Evolutionary conservation across 2,113 vertebrate genomes (phyloP).

Genomic region (Chascanopsetta lugubris): DNA sequence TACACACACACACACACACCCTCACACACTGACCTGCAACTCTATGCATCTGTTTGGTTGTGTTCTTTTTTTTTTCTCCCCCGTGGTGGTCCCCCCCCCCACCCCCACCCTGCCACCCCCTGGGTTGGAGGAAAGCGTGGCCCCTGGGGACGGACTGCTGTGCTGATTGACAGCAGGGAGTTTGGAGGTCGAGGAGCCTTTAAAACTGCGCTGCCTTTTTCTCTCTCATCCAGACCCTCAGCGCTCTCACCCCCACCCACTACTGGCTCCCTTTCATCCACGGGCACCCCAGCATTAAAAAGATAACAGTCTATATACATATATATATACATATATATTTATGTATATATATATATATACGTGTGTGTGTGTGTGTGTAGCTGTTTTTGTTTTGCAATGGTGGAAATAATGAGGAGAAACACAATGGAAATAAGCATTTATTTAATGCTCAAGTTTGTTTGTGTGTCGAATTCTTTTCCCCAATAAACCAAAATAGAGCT

Average conservation of each 20-base stretch:
- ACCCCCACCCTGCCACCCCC: background rate
- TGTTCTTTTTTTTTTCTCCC: conserved; percentile 66
- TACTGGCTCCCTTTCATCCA: conserved; percentile 55
- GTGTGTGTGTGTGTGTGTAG: conserved; percentile 37
- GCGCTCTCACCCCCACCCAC: conserved; percentile 46
- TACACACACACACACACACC: conserved; percentile 16
- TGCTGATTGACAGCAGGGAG: conserved; percentile 78
- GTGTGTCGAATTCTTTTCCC: conserved; percentile 58
- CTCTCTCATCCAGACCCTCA: conserved; percentile 62
- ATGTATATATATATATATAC: too few relatives aligned
- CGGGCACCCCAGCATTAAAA: conserved; percentile 14
- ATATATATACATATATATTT: too few relatives aligned
- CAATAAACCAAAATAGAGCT: conserved; percentile 61
- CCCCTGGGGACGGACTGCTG: conserved; percentile 66
- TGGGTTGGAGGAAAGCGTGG: conserved; percentile 63
- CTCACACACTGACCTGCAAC: conserved; percentile 68
- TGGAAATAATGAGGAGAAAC: conserved; percentile 47
- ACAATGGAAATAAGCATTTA: conserved; percentile 35
- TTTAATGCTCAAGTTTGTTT: conserved; percentile 33
- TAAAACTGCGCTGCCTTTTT: conserved; percentile 63
- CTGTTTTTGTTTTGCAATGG: conserved; percentile 28
- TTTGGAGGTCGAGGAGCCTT: conserved; percentile 76
- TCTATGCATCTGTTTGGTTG: conserved; percentile 78
- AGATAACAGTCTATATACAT: too few relatives aligned
- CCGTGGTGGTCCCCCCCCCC: conserved; percentile 30